phyloP scores from a whole-genome alignment of 2,797 vertebrate species.

The Labeo calbasu region DNA sequence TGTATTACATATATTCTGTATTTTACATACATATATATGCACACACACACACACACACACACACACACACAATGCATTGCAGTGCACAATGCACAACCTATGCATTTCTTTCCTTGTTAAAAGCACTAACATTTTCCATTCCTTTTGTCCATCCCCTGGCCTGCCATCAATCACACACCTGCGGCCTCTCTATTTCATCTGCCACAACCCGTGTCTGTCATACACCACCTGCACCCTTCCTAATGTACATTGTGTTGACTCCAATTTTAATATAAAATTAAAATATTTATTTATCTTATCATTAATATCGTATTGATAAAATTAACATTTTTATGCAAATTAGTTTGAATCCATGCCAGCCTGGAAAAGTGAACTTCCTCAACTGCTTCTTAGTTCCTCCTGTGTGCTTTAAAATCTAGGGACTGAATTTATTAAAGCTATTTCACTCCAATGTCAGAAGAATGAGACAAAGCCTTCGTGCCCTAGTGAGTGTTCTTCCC shows the following conservation, averaged over 20 bases:
- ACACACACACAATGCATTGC: background rate
- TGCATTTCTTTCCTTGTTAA: background rate
- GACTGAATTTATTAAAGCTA: background rate
- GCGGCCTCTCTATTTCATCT: background rate
- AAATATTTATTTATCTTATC: background rate
- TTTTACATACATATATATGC: too few relatives aligned
- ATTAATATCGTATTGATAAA: background rate
- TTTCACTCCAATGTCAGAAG: conserved; percentile 38
- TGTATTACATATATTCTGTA: background rate
- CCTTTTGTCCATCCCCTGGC: background rate
- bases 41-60: too few relatives aligned
- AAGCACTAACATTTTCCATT: background rate
- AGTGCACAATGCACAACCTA: too few relatives aligned
- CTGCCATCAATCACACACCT: background rate
- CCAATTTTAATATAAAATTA: background rate
- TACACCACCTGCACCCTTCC: background rate
- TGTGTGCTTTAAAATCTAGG: background rate
- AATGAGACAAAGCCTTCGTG: conserved; percentile 14
- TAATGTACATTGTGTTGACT: background rate
- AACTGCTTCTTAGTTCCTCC: background rate
- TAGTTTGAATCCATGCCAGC: background rate
- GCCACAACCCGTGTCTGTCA: background rate
- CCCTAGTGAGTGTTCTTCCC: conserved; percentile 15
- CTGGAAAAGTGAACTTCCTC: background rate
- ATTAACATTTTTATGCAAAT: background rate